phyloP scores from a whole-genome alignment of 2,113 vertebrate genomes.

The Hydropotes inermis region DNA sequence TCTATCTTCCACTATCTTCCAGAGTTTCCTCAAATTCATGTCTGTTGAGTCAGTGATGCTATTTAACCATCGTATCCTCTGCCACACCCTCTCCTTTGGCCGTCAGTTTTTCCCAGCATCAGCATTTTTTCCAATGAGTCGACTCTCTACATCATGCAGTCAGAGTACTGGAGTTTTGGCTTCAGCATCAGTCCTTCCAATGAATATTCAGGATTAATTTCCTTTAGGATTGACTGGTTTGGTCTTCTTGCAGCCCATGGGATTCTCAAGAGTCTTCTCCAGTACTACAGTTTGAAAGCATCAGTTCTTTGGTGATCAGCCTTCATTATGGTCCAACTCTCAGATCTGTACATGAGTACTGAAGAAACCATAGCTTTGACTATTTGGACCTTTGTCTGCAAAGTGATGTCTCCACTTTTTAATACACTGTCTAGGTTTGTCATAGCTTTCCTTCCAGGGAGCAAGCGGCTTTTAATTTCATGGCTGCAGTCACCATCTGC shows the following conservation, averaged over 20 bases:
- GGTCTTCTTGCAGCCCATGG: neutral
- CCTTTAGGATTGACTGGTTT: neutral
- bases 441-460: neutral
- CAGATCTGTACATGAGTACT: neutral
- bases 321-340: neutral
- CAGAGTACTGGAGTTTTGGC: neutral
- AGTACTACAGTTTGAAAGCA: neutral
- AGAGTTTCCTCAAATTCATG: neutral
- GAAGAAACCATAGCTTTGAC: neutral
- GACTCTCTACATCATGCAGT: neutral
- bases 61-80: neutral
- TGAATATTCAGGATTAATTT: neutral
- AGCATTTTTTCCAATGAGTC: neutral
- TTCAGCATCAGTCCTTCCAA: neutral
- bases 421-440: neutral
- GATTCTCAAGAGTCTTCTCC: neutral
- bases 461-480: neutral
- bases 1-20: neutral
- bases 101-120: rapidly evolving
- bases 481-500: neutral
- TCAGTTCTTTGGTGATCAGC: neutral
- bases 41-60: neutral
- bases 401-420: neutral
- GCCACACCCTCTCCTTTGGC: neutral
- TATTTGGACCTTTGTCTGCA: rapidly evolving